Percentiles rank a stretch among this genome's conserved stretches.
phyloP scores from a whole-genome alignment of 2,797 vertebrate genomes.

The Cichlasoma orientale region DNA sequence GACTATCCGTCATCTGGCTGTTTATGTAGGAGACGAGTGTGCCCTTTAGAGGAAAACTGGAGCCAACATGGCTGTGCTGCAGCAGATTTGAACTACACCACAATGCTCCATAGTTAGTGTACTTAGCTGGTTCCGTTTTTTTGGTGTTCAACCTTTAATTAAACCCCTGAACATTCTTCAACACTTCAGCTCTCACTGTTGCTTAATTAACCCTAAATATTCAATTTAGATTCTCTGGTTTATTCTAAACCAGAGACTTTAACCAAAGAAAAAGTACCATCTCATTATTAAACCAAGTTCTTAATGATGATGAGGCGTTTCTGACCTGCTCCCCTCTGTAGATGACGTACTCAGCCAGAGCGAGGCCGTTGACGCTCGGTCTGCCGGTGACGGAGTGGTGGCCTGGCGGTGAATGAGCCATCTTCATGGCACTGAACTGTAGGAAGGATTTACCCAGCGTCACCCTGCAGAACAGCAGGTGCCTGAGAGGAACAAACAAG shows the following conservation, averaged over 20 bases:
- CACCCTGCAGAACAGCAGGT: constrained; percentile 99
- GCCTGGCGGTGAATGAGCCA: constrained; percentile 96
- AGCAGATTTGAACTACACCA: background rate
- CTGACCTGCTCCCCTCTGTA: constrained; percentile 97
- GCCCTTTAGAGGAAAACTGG: background rate
- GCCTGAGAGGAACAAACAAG: constrained; percentile 74
- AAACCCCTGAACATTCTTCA: background rate
- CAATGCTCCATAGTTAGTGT: background rate
- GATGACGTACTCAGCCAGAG: constrained; percentile 97
- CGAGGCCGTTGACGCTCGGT: constrained; percentile 96
- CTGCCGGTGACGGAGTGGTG: constrained; percentile 98
- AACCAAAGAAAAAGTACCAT: background rate
- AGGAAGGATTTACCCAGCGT: constrained; percentile 98
- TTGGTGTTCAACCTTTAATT: background rate
- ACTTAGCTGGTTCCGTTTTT: background rate
- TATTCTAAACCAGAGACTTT: background rate
- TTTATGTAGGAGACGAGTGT: background rate
- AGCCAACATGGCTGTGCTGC: background rate
- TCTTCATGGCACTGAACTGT: constrained; percentile 99
- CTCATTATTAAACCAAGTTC: background rate
- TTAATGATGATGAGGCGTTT: background rate
- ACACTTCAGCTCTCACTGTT: background rate
- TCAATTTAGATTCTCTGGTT: background rate
- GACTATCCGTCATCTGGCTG: background rate
- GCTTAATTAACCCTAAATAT: background rate